These are phyloP conservation scores for Eurois occulta DNA, from an alignment of 2,888 invertebrate genomes.

Conservation along the genomic window DNA sequence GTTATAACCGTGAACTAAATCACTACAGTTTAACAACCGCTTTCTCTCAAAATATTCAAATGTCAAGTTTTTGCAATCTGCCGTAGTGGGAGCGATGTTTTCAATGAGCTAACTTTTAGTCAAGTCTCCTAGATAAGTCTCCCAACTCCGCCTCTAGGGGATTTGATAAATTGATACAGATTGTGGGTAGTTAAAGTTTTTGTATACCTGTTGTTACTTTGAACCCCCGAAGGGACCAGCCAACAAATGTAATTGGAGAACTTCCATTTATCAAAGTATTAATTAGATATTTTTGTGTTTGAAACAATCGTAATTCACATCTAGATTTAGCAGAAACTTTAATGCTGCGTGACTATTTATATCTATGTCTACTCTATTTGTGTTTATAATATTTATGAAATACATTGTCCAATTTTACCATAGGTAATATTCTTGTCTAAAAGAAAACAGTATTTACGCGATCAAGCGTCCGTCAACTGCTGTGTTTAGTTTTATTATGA, in stretches of 20 bases:
- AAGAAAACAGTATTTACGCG: not conserved
- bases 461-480: not conserved
- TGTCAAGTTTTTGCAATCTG: constrained; percentile 52
- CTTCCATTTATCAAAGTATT: constrained; percentile 64
- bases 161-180: constrained; percentile 78
- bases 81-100: constrained; percentile 65
- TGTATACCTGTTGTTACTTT: constrained; percentile 63
- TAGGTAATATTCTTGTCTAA: not conserved
- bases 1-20: not conserved
- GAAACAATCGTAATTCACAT: constrained; percentile 49
- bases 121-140: constrained; percentile 69
- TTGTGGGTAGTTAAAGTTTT: constrained; percentile 72
- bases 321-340: constrained; percentile 16
- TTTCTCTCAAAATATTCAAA: constrained; percentile 33
- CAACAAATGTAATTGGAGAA: constrained; percentile 60
- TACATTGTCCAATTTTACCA: too few species aligned
- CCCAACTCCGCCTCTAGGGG: constrained; percentile 62
- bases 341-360: not conserved
- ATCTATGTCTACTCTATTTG: not conserved
- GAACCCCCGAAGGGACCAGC: constrained; percentile 23
- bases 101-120: constrained; percentile 73
- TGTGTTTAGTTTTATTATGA: not conserved
- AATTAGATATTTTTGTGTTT: constrained; percentile 61
- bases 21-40: not conserved
- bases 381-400: not conserved